Conservation (phyloP, 2,113 vertebrate species). For the Heterotilapia buettikoferi region DNA sequence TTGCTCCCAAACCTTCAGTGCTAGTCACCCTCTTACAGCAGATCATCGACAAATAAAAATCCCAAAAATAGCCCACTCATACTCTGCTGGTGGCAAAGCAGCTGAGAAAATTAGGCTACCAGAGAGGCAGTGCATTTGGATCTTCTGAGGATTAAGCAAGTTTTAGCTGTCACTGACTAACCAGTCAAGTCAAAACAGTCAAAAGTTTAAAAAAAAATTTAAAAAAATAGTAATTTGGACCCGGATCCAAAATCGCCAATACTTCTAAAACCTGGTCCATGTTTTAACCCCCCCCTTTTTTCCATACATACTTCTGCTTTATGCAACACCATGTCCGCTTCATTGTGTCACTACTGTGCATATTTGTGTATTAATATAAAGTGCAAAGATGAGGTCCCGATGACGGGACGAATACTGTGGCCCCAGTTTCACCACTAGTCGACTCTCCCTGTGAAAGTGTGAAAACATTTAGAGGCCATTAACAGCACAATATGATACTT, state of each 20-base stretch:
- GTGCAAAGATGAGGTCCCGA: conserved; percentile 19
- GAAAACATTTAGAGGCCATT: conserved; percentile 41
- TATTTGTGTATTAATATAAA: neutral
- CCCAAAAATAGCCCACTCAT: neutral
- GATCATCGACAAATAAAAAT: conserved; percentile 1
- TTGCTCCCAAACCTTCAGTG: conserved; percentile 22
- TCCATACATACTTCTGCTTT: neutral
- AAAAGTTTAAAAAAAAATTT: neutral
- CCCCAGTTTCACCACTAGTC: neutral
- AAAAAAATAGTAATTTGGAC: neutral
- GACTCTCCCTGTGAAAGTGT: conserved; percentile 16
- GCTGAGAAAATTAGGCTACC: neutral
- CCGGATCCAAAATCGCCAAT: neutral
- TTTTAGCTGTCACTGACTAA: neutral
- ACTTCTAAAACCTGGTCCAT: neutral
- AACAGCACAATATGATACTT: conserved; percentile 4
- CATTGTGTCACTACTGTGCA: neutral
- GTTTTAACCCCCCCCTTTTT: neutral
- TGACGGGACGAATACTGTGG: neutral
- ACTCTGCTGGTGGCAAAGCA: neutral
- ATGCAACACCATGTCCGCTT: neutral
- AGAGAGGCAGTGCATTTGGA: neutral
- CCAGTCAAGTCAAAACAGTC: neutral
- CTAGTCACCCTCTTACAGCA: neutral
- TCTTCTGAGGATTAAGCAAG: neutral